Evolutionary conservation across 2,888 invertebrate species (phyloP).

Genomic region (Chrysopilus asiliformis): DNA sequence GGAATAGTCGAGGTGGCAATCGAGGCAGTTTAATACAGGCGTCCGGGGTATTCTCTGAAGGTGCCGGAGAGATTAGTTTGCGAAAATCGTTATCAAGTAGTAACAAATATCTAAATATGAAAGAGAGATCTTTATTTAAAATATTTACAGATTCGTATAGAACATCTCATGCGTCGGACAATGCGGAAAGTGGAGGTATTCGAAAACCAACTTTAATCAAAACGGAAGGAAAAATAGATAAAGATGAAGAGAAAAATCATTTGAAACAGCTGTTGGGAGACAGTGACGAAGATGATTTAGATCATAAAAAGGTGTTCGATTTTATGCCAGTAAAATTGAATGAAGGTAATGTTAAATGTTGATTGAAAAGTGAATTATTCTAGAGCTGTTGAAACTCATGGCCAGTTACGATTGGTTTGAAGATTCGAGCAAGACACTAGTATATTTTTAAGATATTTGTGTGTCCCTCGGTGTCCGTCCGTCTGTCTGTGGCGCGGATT

Average conservation of each 20-base stretch:
- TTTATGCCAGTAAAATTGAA: constrained; percentile 27
- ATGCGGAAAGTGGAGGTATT: constrained; percentile 16
- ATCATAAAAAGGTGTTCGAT: constrained; percentile 24
- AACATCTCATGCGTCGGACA: not conserved
- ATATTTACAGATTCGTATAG: too few relatives aligned
- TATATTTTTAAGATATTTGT: too few relatives aligned
- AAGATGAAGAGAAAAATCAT: constrained; percentile 22
- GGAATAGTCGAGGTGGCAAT: constrained; percentile 18
- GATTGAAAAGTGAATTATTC: too few relatives aligned
- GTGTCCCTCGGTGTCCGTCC: too few relatives aligned
- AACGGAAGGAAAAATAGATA: constrained; percentile 24
- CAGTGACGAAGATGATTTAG: constrained; percentile 25
- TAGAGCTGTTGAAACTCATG: too few relatives aligned
- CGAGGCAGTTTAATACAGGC: constrained; percentile 30
- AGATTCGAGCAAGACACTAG: too few relatives aligned
- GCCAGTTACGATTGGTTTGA: too few relatives aligned
- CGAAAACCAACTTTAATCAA: constrained; percentile 23
- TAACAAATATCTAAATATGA: too few relatives aligned
- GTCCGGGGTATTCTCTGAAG: constrained; percentile 33
- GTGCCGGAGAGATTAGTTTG: constrained; percentile 24
- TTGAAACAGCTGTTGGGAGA: constrained; percentile 27
- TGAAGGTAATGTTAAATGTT: constrained; percentile 29
- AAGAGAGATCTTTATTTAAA: too few relatives aligned
- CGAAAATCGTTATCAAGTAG: constrained; percentile 1
- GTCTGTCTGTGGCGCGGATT: too few relatives aligned